Percentiles rank a stretch among this genome's conserved stretches.
These are phyloP conservation scores for Pachymerium ferrugineum DNA, from an alignment of 2,888 invertebrate genomes.

Conservation along the genomic window DNA sequence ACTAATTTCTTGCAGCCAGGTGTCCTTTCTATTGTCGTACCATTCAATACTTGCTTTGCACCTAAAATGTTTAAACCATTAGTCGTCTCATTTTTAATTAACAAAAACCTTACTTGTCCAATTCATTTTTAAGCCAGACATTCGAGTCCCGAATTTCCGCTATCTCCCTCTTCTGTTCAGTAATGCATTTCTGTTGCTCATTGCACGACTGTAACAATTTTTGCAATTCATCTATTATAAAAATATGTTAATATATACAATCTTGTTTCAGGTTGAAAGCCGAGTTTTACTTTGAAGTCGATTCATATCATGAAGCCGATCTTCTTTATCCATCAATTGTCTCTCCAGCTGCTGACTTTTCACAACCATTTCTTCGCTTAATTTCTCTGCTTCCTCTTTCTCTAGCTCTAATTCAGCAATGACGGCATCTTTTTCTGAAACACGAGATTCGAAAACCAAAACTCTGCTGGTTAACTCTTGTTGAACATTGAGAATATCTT, in stretches of 20 bases:
- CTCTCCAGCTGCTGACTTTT: neutral
- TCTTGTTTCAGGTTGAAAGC: constrained; percentile 1
- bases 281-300: neutral
- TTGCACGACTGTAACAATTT: neutral
- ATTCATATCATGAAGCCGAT: neutral
- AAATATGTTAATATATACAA: neutral
- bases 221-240: neutral
- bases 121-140: neutral
- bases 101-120: neutral
- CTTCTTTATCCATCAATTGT: neutral
- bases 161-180: neutral
- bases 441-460: neutral
- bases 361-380: neutral
- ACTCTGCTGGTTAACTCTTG: neutral
- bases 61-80: neutral
- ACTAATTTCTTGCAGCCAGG: constrained; percentile 18
- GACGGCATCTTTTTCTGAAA: neutral
- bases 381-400: neutral
- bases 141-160: neutral
- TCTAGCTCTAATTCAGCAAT: constrained; percentile 15
- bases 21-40: constrained; percentile 29
- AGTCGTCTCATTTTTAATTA: neutral
- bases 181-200: neutral
- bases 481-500: neutral
- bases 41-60: constrained; percentile 30